These are phyloP conservation scores for Oxyura jamaicensis DNA, from an alignment of 2,113 vertebrate species.

Conservation along the genomic window DNA sequence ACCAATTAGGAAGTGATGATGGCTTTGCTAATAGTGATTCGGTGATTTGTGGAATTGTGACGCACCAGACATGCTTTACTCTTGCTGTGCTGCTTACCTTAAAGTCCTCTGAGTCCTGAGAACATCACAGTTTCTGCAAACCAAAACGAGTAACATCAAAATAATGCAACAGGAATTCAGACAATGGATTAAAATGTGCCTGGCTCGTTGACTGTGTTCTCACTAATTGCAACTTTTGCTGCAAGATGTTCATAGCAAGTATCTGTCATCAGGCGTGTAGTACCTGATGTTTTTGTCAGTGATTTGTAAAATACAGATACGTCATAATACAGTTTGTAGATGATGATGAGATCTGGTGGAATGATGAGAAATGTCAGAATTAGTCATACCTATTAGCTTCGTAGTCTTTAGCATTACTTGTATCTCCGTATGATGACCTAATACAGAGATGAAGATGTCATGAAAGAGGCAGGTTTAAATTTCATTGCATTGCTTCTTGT, in stretches of 20 bases:
- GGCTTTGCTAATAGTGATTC: rapidly evolving
- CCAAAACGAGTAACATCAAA: neutral
- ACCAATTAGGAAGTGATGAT: neutral
- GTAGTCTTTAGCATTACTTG: neutral
- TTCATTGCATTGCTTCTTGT: neutral
- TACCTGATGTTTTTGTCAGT: neutral
- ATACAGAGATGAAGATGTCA: neutral
- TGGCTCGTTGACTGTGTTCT: neutral
- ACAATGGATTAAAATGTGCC: neutral
- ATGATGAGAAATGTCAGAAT: neutral
- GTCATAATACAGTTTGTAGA: neutral
- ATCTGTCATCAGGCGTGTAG: neutral
- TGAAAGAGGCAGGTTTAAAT: neutral
- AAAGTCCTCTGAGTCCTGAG: neutral
- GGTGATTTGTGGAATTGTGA: neutral
- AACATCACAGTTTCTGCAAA: neutral
- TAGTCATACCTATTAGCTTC: neutral
- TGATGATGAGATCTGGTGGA: neutral
- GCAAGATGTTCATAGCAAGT: neutral
- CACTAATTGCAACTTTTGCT: neutral
- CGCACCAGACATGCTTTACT: neutral
- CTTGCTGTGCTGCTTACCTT: neutral
- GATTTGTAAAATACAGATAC: neutral
- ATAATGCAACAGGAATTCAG: rapidly evolving
- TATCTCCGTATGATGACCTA: neutral